Evolutionary conservation across 2,888 invertebrate genomes (phyloP).

Genomic region (Thymelicus acteon): DNA sequence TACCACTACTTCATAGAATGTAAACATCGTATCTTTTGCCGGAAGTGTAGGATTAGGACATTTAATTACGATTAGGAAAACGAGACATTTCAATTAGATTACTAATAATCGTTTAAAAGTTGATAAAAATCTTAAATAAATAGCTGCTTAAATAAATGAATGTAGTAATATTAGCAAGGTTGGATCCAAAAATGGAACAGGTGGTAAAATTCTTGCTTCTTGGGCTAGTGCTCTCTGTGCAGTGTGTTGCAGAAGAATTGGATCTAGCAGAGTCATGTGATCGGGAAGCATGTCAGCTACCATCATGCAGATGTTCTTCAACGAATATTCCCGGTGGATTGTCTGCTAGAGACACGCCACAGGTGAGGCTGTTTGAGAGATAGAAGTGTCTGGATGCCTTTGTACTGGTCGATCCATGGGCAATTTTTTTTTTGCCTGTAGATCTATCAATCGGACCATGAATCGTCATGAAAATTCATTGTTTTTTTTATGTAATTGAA

Average conservation of each 20-base stretch:
- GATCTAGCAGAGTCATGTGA: conserved; percentile 63
- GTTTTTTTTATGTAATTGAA: too few species aligned
- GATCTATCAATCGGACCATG: too few species aligned
- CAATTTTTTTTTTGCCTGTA: too few species aligned
- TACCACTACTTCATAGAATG: neutral
- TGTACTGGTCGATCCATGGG: too few species aligned
- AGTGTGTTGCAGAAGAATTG: conserved; percentile 43
- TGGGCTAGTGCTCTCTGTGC: conserved; percentile 14
- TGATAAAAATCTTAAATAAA: neutral
- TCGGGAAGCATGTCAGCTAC: conserved; percentile 71
- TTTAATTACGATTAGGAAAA: too few species aligned
- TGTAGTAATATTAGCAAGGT: neutral
- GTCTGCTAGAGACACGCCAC: conserved; percentile 72
- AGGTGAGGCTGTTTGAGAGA: conserved; percentile 59
- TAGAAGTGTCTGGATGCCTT: neutral
- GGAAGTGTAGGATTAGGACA: too few species aligned
- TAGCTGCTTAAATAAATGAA: neutral
- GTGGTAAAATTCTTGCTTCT: conserved; percentile 5
- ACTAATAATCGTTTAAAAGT: neutral
- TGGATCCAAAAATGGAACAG: neutral
- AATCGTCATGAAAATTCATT: too few species aligned
- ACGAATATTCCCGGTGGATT: conserved; percentile 77
- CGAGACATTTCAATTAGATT: conserved; percentile 3
- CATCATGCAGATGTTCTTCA: conserved; percentile 82
- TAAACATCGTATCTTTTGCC: neutral